Evolutionary conservation across 1,140 invertebrate genomes (phyloP), one percentile per base, ranked within the genome.

Genomic region (Euschistus heros): DNA sequence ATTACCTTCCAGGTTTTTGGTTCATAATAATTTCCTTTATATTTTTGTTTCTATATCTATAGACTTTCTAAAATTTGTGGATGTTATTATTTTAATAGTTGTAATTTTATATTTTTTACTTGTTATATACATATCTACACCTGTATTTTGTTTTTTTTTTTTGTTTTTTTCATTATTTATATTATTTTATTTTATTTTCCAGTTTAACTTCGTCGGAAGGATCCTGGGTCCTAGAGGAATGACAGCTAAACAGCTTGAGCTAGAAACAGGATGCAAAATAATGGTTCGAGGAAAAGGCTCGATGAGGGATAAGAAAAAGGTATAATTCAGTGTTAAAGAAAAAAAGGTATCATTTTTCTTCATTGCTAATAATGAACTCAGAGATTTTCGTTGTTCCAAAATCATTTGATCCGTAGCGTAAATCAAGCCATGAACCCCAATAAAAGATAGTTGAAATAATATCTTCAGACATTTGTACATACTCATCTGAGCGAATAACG

Each of bases 261-360:
- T 97, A 79, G 96, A 98, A 83, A 99, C 97, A 72, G 95, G 96
- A 72, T 99, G 97, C 80, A 99, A 98, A 86, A 98, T 99, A 71
- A 99, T 99, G 97, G 94, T 99, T 67, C 84, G 97, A 79, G 97
- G 97, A 72, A 95, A 97, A 79, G 97, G 97, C n/a, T 98, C 96
- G 47, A 99, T 99, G 97, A 84, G 97, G 76, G 97, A 99, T 77
- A 98, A 98, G 82, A 95, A 96, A 80, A 99, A 98, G 91, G 96
- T 98, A 83, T 57, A 13, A 37, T 10, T 37, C 33, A 10, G 13
- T 37, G 1, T 37, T 10, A 10, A 37, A 37, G 10, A n/a, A n/a
- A n/a, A n/a, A n/a, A n/a, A 37, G 33, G 10, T 37, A 37, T n/a
- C n/a, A n/a, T 37, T 10, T 37, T 37, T 37, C 10, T 37, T 37